Percentiles rank a stretch among this genome's conserved stretches.
Evolutionary conservation across 2,797 vertebrate genomes (phyloP).

Genomic region (Clarias fuscus): DNA sequence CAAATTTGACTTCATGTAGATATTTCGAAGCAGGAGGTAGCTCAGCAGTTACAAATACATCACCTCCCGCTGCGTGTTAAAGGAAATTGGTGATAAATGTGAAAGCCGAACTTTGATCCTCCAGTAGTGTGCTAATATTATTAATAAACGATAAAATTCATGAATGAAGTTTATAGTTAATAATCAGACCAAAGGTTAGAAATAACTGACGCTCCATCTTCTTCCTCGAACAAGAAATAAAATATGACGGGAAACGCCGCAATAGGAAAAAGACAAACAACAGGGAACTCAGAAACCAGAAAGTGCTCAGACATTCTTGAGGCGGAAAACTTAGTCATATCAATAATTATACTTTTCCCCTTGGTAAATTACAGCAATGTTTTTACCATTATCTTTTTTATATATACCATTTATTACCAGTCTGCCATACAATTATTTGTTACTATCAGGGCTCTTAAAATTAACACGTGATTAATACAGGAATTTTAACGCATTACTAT

Average conservation of each 20-base stretch:
- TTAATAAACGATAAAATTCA: background rate
- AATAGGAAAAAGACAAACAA: background rate
- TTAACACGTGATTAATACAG: too few relatives aligned
- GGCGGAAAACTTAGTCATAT: background rate
- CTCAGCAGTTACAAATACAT: background rate
- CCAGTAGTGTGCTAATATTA: constrained; percentile 41
- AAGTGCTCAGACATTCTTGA: background rate
- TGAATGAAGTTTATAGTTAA: constrained; percentile 28
- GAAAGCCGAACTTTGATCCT: constrained; percentile 25
- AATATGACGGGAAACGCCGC: background rate
- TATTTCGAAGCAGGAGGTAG: background rate
- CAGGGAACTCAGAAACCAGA: background rate
- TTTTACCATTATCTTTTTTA: too few relatives aligned
- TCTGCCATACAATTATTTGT: too few relatives aligned
- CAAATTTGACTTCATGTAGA: background rate
- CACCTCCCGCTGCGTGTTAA: background rate
- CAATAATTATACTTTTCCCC: too few relatives aligned
- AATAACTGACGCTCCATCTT: background rate
- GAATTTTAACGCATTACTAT: too few relatives aligned
- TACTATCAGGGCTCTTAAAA: too few relatives aligned
- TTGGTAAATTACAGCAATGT: too few relatives aligned
- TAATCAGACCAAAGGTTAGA: constrained; percentile 32
- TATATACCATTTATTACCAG: too few relatives aligned
- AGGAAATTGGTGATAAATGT: constrained; percentile 36
- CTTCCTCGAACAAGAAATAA: background rate